Base-by-base conservation (phyloP, 2,797 vertebrate species). In the Iguana delicatissima region DNA sequence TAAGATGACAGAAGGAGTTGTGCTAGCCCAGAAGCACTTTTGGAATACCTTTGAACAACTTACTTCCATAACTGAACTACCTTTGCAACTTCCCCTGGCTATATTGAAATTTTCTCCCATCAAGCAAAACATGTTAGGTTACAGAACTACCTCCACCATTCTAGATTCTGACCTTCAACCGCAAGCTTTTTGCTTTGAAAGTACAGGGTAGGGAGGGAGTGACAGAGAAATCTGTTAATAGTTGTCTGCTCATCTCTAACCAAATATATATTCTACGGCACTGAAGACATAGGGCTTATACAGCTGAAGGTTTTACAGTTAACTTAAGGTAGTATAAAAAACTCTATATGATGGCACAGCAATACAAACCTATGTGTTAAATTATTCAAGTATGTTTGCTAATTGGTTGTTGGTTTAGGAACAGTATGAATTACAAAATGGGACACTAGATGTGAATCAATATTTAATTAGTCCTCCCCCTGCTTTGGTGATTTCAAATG, bases 341-440 rank as follows among this genome's bases (percentile, higher is more conserved):
- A 3, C 8, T 77, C 26, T 55, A 32, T 42, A 7, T 62, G 72
- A 50, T 69, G 64, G 7, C 24, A 26, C 64, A 67, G 13, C 20
- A 29, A 26, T 82, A 35, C 32, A 87, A 90, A 83, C 55, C n/a
- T 55, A 83, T 42, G 59, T 64, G 82, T 87, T 82, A 76, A 87
- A 90, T 90, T 87, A 84, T 87, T 83, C 80, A 83, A 32, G 5
- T 42, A 55, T 9, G 73, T 18, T 83, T 87, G 22, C 72, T 77
- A 90, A 77, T 67, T 46, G 42, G 57, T 83, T 87, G 10, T 72
- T 67, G 87, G 89, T 83, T 90, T n/a, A 42, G 73, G 46, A 83
- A 83, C 67, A 32, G 29, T 55, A 84, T 77, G 86, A 67, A 77
- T 55, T 90, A 52, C 57, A 86, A 80, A 90, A 86, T 82, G 55